Base-by-base conservation (phyloP, 2,888 invertebrate genomes). In the Bombyx huttoni region DNA sequence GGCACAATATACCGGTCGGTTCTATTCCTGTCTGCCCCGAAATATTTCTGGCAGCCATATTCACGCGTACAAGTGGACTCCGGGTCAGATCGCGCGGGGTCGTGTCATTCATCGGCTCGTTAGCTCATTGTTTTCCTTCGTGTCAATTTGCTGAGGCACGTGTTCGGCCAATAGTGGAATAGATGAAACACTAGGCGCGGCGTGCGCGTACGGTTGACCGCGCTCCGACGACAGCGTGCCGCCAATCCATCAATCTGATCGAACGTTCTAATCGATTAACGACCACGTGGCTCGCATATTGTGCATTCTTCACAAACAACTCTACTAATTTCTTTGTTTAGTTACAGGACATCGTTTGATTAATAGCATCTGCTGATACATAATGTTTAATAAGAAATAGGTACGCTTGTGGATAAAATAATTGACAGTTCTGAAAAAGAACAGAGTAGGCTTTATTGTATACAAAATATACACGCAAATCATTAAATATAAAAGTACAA, bases 51-150 rank as follows among this genome's bases (percentile, higher is more conserved):
- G 86, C 87, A 85, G 67, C 71, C 73, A 78, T 77, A 78, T 75
- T 70, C 67, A 66, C 75, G 71, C 75, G 75, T 81, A 77, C 75
- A 79, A 81, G 81, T 79, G 78, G 65, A 68, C 68, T 75, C 67
- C 65, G 73, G 68, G 68, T 67, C 66, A 67, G 67, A 65, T 69
- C 71, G 73, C 70, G 69, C 70, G 73, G 64, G 66, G 72, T 70
- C 73, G 62, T 81, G 87, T 87, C 87, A 88, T 88, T 88, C 88
- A 87, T 88, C 84, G 78, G 78, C 75, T 80, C 79, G 78, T 79
- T 81, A 79, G 77, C 76, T 73, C 78, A 79, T 86, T 84, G 85
- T 83, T 81, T 79, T 81, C 77, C 72, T n/a, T 78, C 75, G 75
- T 70, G 76, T 78, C 78, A 78, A 83, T 82, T 81, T 77, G 81